A percentile compares a stretch with the other conserved stretches of the same genome.
Evolutionary conservation across 2,888 invertebrate genomes (phyloP).

Genomic region (Pristionchus fissidentatus): DNA sequence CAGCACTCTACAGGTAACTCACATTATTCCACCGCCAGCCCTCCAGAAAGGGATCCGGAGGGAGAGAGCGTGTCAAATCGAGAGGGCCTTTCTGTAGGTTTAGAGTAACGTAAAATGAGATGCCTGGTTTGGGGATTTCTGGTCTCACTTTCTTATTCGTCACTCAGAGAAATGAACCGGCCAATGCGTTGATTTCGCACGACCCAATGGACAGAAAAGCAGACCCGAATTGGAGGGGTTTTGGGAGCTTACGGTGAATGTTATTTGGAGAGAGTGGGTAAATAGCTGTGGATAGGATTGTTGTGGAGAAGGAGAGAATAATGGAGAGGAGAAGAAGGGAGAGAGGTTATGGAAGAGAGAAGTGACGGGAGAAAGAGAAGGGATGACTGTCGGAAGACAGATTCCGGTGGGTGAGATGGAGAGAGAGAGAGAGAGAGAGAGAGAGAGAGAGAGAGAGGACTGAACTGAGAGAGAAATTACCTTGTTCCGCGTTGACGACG

Average conservation of each 20-base stretch:
- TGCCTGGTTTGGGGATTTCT: too few species aligned
- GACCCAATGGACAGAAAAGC: neutral
- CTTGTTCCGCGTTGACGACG: too few species aligned
- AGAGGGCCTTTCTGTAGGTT: neutral
- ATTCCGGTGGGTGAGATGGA: too few species aligned
- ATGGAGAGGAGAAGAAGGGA: slow-evolving; percentile 20
- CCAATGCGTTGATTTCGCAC: too few species aligned
- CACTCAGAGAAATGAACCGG: too few species aligned
- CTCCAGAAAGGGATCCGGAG: slow-evolving; percentile 33
- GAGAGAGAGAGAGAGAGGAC: slow-evolving; percentile 43
- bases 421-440: slow-evolving; percentile 30
- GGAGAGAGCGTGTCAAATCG: neutral
- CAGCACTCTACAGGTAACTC: slow-evolving; percentile 72
- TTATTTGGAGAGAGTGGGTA: neutral
- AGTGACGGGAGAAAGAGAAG: too few species aligned
- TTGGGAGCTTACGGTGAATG: neutral
- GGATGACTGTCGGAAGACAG: too few species aligned
- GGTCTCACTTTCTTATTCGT: too few species aligned
- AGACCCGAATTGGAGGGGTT: neutral
- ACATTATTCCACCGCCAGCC: neutral
- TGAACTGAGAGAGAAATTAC: slow-evolving; percentile 32
- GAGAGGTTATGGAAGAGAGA: slow-evolving; percentile 37
- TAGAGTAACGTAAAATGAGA: too few species aligned
- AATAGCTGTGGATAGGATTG: neutral
- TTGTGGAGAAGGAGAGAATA: neutral